Conservation (phyloP, 2,797 vertebrate genomes). For the Sebastes umbrosus region DNA sequence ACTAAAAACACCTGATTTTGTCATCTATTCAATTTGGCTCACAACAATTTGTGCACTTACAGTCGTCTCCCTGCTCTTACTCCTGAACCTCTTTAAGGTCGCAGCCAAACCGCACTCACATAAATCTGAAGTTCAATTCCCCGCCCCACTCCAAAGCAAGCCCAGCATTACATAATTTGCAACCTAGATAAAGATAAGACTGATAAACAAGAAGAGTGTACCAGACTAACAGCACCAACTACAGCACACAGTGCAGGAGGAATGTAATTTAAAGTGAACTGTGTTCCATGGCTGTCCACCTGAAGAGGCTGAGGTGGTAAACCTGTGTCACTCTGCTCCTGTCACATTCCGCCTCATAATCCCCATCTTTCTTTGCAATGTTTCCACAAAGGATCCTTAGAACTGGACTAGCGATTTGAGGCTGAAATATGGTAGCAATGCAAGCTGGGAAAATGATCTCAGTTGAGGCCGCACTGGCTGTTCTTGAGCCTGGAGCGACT, state of each 20-base stretch:
- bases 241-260: neutral
- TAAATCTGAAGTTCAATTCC: neutral
- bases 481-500: neutral
- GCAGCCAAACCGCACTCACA: neutral
- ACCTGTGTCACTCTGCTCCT: neutral
- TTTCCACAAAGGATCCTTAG: neutral
- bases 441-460: neutral
- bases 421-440: neutral
- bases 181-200: constrained; percentile 1
- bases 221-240: neutral
- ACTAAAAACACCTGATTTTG: neutral
- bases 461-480: neutral
- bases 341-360: neutral
- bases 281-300: neutral
- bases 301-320: neutral
- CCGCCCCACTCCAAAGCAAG: neutral
- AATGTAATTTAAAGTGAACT: neutral
- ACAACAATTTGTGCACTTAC: neutral
- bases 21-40: neutral
- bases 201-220: neutral
- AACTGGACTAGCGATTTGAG: neutral
- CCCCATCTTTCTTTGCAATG: neutral
- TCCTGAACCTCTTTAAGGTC: neutral
- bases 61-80: neutral
- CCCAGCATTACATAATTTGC: neutral